Conservation (phyloP, 2,888 invertebrate genomes). For the Tenthredo mesomela region DNA sequence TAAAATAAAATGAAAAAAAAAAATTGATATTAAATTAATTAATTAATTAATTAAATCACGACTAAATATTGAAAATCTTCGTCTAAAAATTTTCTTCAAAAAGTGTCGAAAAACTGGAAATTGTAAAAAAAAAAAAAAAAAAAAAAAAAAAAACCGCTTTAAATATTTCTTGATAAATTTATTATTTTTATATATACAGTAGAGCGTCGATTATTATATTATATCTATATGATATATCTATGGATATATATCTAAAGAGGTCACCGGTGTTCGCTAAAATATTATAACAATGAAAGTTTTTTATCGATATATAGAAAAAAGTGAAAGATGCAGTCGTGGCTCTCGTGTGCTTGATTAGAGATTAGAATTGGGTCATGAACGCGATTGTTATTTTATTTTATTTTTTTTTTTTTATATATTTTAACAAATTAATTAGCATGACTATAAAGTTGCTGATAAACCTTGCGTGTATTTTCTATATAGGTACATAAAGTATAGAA, state of each 20-base stretch:
- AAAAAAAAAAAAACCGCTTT: neutral
- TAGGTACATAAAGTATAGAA: neutral
- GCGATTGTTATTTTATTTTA: neutral
- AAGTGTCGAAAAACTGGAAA: no score
- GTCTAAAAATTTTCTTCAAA: no score
- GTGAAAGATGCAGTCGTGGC: neutral
- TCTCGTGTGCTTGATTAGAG: neutral
- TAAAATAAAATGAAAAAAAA: neutral
- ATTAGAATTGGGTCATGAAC: neutral
- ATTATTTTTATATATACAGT: neutral
- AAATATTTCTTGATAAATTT: neutral
- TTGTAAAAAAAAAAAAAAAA: neutral
- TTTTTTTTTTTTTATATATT: neutral
- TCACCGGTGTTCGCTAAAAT: neutral
- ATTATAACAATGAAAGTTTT: neutral
- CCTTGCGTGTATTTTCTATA: neutral
- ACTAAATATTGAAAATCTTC: no score
- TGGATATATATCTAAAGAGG: neutral
- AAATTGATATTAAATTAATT: no score
- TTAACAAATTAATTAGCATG: conserved; percentile 7
- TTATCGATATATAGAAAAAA: neutral
- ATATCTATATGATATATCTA: neutral
- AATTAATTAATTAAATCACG: no score
- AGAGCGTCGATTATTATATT: neutral
- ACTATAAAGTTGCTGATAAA: neutral